These are phyloP conservation scores for Heliconius erato DNA, from an alignment of 2,888 invertebrate species.

Conservation along the genomic window DNA sequence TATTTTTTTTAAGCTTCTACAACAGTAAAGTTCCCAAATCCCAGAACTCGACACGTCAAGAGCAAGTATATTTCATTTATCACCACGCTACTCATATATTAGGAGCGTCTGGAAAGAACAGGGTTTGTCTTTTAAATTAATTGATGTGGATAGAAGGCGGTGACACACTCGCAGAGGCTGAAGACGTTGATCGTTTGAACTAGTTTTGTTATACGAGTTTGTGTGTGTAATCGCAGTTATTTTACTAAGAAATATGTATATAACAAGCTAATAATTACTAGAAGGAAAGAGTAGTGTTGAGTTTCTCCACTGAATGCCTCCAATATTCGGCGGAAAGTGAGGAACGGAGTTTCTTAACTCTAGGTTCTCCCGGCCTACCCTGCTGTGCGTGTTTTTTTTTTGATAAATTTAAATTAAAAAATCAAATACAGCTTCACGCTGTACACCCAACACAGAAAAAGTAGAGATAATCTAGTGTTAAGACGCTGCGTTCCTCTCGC, in stretches of 20 bases:
- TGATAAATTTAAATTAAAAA: no score
- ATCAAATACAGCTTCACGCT: no score
- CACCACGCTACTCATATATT: conserved; percentile 62
- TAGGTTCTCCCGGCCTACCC: no score
- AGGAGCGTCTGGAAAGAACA: conserved; percentile 69
- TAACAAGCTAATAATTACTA: neutral
- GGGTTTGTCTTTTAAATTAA: conserved; percentile 81
- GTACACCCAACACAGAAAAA: no score
- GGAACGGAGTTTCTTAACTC: no score
- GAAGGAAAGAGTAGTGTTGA: no score
- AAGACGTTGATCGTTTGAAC: conserved; percentile 10
- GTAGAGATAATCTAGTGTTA: no score
- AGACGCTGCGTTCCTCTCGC: no score
- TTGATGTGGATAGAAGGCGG: conserved; percentile 54
- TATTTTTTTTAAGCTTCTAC: conserved; percentile 5
- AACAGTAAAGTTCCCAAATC: conserved; percentile 28
- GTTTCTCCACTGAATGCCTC: no score
- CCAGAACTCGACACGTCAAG: conserved; percentile 23
- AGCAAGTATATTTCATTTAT: conserved; percentile 45
- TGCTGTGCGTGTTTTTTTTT: no score
- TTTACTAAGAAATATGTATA: neutral
- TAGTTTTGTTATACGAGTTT: neutral
- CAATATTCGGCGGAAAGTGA: no score
- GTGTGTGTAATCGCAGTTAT: neutral
- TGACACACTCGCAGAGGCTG: conserved; percentile 22